Conservation (phyloP, 2,888 invertebrate genomes). For the Sinhomidia bicolor region DNA sequence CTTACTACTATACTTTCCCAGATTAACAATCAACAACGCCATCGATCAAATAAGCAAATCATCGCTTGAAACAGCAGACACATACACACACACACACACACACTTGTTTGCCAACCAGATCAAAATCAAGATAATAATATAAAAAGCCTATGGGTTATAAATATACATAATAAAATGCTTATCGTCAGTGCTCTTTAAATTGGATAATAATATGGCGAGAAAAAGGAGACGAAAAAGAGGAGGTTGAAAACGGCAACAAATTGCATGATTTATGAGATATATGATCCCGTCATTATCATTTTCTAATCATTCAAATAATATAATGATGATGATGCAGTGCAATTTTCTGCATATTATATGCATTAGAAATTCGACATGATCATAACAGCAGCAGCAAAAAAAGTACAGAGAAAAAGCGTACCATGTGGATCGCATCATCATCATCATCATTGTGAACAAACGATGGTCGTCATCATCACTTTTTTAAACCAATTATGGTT, state of each 20-base stretch:
- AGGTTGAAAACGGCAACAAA: constrained; percentile 46
- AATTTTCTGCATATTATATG: background rate
- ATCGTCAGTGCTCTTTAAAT: constrained; percentile 1
- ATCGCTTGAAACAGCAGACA: constrained; percentile 1
- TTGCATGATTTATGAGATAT: constrained; percentile 66
- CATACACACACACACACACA: no score
- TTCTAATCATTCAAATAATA: constrained; percentile 17
- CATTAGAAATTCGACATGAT: background rate
- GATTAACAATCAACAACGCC: constrained; percentile 42
- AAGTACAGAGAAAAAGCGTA: no score
- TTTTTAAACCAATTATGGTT: constrained; percentile 5
- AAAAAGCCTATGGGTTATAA: background rate
- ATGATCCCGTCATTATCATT: constrained; percentile 69
- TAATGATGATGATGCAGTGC: background rate
- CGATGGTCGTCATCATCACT: constrained; percentile 10
- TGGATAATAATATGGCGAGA: constrained; percentile 15
- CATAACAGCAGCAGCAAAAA: background rate
- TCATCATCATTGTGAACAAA: background rate
- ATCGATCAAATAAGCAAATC: constrained; percentile 41
- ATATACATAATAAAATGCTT: background rate
- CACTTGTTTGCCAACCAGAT: constrained; percentile 21
- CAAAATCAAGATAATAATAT: constrained; percentile 5
- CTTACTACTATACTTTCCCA: background rate
- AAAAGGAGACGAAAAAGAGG: background rate
- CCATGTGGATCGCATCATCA: background rate